phyloP scores from a whole-genome alignment of 2,888 invertebrate genomes.

The Rhamphomyia laevipes region DNA sequence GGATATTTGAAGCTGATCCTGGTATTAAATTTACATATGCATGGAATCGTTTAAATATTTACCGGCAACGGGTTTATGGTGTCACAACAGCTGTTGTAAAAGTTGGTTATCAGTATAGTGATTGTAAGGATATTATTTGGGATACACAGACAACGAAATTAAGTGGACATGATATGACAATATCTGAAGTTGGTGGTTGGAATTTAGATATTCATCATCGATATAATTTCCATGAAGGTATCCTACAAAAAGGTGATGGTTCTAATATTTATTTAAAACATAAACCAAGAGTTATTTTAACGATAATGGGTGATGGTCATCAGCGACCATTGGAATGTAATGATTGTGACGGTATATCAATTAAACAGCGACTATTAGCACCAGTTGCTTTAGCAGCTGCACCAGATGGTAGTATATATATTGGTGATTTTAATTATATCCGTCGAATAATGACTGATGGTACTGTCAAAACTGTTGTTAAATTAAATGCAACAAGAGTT shows the following conservation, averaged over 20 bases:
- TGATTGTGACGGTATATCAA: conserved; percentile 69
- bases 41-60: conserved; percentile 94
- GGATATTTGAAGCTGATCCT: conserved; percentile 90
- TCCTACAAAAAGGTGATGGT: conserved; percentile 94
- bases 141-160: conserved; percentile 89
- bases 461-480: conserved; percentile 40
- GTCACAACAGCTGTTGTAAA: conserved; percentile 89
- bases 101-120: conserved; percentile 92
- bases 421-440: conserved; percentile 92
- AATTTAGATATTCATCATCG: conserved; percentile 95
- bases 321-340: conserved; percentile 76
- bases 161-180: conserved; percentile 93
- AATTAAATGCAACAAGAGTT: conserved; percentile 74
- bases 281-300: conserved; percentile 80
- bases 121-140: conserved; percentile 90
- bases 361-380: conserved; percentile 71
- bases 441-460: conserved; percentile 79
- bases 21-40: conserved; percentile 94
- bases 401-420: conserved; percentile 86
- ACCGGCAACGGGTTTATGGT: conserved; percentile 91
- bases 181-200: conserved; percentile 96
- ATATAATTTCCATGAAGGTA: conserved; percentile 96
- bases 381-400: conserved; percentile 88
- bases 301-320: conserved; percentile 84
- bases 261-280: conserved; percentile 90